A percentile compares a stretch with the other conserved stretches of the same genome.
Evolutionary conservation across 2,113 vertebrate species (phyloP).

Genomic region (Megaceryle torquata): DNA sequence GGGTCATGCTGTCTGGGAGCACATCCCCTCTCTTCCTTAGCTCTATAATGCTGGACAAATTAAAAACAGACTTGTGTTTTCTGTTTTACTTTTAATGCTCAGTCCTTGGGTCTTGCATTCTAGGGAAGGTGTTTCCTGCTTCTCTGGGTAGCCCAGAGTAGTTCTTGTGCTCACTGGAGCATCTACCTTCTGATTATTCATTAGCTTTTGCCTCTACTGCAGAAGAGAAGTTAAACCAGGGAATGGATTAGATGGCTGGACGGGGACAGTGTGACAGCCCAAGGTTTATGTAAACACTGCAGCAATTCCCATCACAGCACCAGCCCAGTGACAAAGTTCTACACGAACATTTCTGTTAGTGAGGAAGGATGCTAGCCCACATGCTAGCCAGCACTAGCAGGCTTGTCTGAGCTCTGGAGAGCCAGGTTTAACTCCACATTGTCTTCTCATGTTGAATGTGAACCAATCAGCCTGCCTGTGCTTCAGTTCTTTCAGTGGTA

Average conservation of each 20-base stretch:
- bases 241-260: not conserved
- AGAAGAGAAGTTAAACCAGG: not conserved
- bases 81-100: not conserved
- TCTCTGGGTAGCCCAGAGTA: not conserved
- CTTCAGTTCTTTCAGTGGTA: not conserved
- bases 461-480: not conserved
- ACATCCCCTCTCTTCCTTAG: not conserved
- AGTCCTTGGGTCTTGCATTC: not conserved
- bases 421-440: not conserved
- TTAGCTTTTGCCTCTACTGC: not conserved
- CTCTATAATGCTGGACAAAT: not conserved
- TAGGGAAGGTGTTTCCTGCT: not conserved
- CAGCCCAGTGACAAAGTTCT: not conserved
- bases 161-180: not conserved
- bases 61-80: not conserved
- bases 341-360: accelerated
- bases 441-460: not conserved
- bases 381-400: not conserved
- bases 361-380: not conserved
- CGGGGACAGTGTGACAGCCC: not conserved
- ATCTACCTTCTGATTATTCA: not conserved
- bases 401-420: not conserved
- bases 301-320: not conserved
- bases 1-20: not conserved
- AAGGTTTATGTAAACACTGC: not conserved